Conservation (phyloP, 2,113 vertebrate genomes). For the Tursiops truncatus region DNA sequence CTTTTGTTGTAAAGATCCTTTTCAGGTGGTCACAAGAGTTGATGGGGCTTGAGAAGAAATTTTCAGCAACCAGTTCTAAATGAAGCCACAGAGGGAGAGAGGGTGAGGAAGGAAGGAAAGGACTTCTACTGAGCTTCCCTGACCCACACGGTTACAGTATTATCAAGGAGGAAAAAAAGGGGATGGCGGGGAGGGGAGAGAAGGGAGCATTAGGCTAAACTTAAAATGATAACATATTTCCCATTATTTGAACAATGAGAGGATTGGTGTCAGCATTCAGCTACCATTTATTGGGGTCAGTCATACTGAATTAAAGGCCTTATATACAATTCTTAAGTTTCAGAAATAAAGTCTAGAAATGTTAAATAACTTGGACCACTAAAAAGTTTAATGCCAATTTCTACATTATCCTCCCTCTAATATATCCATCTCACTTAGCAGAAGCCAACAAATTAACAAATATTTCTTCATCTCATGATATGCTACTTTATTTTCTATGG, state of each 20-base stretch:
- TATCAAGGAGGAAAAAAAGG: neutral
- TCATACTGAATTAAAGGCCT: neutral
- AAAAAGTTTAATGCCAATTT: neutral
- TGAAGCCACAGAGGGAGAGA: neutral
- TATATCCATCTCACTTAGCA: neutral
- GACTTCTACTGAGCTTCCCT: neutral
- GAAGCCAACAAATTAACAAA: neutral
- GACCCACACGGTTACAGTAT: neutral
- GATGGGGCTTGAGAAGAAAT: slow-evolving; percentile 23
- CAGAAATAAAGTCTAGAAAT: neutral
- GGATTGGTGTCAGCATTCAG: neutral
- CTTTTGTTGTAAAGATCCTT: neutral
- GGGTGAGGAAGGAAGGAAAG: neutral
- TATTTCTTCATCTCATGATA: neutral
- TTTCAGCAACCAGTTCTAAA: slow-evolving; percentile 21
- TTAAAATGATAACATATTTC: neutral
- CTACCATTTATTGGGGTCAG: neutral
- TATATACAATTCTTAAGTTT: neutral
- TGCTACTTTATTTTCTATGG: slow-evolving; percentile 4
- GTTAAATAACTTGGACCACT: slow-evolving; percentile 1
- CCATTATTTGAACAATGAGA: neutral
- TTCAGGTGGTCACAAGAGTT: neutral
- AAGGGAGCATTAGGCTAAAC: neutral
- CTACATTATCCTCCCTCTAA: neutral
- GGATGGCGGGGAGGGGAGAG: neutral